Evolutionary conservation across 92 coral and sea anemone genomes (phyloP), one percentile per base, ranked within the genome.

Genomic region (Plumapathes pennacea): DNA sequence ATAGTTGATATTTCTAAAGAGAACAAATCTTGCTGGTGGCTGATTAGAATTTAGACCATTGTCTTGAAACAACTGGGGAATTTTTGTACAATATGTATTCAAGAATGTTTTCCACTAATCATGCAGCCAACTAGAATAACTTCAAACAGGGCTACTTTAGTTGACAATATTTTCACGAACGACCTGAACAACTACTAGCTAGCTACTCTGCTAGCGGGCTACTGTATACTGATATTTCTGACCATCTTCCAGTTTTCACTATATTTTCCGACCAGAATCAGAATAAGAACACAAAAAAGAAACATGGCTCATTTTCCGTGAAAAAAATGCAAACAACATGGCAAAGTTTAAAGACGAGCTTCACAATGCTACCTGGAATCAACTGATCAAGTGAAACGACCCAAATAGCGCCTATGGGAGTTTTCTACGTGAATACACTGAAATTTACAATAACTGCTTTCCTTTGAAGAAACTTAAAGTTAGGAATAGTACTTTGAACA

Each of bases 41-140:
- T n/a, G n/a, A n/a, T n/a, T n/a, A n/a, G n/a, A n/a, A n/a, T n/a
- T n/a, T n/a, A n/a, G n/a, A n/a, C n/a, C 26, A 25, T 38, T 57
- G 65, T 57, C 65, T 37, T 39, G 31, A 57, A 37, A 43, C 31
- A 21, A 57, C 52, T 8, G 33, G 38, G 22, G 21, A 57, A 57
- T 57, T 39, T 39, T 57, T 57, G 21, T 33, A 44, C 50, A 8
- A 37, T 29, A 37, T 38, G 65, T 57, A 29, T 40, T 57, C 65
- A 19, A 38, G 14, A 37, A 28, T 19, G 43, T 57, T 57, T 57
- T 25, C 65, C 65, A n/a, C 24, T 57, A 38, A 14, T 54, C 22
- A 54, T 44, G 17, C 46, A 44, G 29, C 62, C 62, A 3, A 54
- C 50, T 36, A 54, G 62, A 54, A 50, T 50, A 50, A 50, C 57